Conservation (phyloP, 37 sponge, comb jelly and placozoan species). For the Cliona cf. orientalis region DNA sequence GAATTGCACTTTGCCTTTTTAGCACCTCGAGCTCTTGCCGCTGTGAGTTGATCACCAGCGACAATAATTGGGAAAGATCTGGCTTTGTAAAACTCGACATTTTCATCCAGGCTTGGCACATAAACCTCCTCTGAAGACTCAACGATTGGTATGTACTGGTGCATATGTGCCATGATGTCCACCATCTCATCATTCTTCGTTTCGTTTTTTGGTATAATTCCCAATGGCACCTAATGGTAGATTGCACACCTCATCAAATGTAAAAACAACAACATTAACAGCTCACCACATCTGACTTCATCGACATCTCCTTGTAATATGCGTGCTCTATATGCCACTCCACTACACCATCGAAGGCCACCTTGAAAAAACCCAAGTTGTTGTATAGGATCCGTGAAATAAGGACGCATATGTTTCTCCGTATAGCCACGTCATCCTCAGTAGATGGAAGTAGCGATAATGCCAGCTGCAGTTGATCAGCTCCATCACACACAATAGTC, state of each 20-base stretch:
- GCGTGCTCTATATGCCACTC: conserved; percentile 41
- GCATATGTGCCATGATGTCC: conserved; percentile 19
- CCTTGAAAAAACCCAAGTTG: conserved; percentile 25
- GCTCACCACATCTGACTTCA: conserved; percentile 30
- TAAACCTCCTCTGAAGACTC: background rate
- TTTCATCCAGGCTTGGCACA: conserved; percentile 12
- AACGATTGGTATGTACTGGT: conserved; percentile 35
- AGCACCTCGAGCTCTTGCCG: conserved; percentile 24
- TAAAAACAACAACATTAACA: no score
- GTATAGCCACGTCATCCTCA: conserved; percentile 27
- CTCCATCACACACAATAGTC: background rate
- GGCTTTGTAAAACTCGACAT: background rate
- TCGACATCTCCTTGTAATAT: conserved; percentile 20
- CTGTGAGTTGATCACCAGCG: conserved; percentile 31
- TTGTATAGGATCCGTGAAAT: conserved; percentile 29
- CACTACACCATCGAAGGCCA: conserved; percentile 22
- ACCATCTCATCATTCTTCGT: conserved; percentile 50
- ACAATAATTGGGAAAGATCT: background rate
- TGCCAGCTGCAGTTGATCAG: conserved; percentile 5
- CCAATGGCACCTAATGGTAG: conserved; percentile 15
- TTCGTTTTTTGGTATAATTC: conserved; percentile 33
- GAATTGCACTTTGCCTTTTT: conserved; percentile 1
- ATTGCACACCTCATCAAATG: background rate
- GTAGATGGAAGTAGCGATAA: conserved; percentile 34
- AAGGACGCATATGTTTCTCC: conserved; percentile 16